These are phyloP conservation scores for Ochropleura leucogaster DNA, from an alignment of 2,888 invertebrate species.

Conservation along the genomic window DNA sequence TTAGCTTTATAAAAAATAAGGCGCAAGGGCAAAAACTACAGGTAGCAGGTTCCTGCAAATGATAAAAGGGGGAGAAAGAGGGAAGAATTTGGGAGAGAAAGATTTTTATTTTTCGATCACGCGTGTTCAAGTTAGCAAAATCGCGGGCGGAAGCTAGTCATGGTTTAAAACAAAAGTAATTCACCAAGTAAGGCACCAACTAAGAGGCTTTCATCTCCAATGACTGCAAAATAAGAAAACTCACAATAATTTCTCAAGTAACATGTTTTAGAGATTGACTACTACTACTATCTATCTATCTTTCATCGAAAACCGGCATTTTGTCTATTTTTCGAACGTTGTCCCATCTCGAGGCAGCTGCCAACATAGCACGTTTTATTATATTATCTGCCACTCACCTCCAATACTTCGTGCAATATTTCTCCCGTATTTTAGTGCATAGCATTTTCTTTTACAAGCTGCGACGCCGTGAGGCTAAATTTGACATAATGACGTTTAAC, in stretches of 20 bases:
- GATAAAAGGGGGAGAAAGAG: no score
- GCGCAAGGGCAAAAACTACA: no score
- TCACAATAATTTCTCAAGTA: background rate
- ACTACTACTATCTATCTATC: background rate
- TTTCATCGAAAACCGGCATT: background rate
- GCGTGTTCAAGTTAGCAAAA: no score
- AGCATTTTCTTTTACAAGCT: constrained; percentile 22
- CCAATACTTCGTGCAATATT: background rate
- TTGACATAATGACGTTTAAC: constrained; percentile 30
- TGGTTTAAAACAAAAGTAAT: no score
- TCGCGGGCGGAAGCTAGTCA: no score
- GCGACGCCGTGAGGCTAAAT: background rate
- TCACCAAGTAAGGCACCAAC: no score
- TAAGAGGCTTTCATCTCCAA: background rate
- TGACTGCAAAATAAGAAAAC: background rate
- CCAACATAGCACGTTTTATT: background rate
- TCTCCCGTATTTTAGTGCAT: background rate
- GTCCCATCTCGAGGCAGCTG: background rate
- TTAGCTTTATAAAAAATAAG: background rate
- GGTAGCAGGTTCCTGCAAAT: no score
- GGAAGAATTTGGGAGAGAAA: no score
- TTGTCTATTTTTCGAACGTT: no score
- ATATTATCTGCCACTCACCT: background rate
- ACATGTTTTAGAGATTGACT: background rate
- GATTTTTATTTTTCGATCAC: no score